Evolutionary conservation across 2,113 vertebrate genomes (phyloP), one percentile per base, ranked within the genome.

Genomic region (Cyanoramphus novaezelandiae): DNA sequence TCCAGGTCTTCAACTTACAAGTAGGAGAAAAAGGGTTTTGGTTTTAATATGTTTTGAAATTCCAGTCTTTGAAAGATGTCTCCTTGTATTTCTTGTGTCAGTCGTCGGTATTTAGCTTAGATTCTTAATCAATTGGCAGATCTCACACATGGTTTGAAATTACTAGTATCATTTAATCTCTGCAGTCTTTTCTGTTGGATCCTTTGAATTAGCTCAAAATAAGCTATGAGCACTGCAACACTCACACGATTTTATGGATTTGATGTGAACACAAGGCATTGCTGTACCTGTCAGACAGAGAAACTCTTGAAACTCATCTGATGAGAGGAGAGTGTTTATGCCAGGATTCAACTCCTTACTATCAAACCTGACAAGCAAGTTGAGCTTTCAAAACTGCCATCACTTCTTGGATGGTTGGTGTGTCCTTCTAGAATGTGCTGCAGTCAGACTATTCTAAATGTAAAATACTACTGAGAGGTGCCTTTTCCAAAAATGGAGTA

Each of bases 121-220:
- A 19, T 41, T 75, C 88, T 79, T 46, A 75, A 78, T 71, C 69
- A 65, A 5, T 43, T 78, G 27, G 19, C 52, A 53, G 49, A 49
- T 89, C 62, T 76, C 62, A 35, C 31, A 44, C 39, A 17, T 65
- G 33, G 7, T 47, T 83, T 64, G 47, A 78, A 93, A 75, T 4
- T 4, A 62, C 23, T 41, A 50, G 19, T 18, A 11, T 17, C 55
- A 52, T 75, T 93, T 93, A 5, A 68, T 79, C 62, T 91, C 62
- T 55, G 52, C 29, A 81, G 29, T 47, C 18, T 78, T 68, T 96
- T 88, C 44, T 88, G 18, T 80, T 64, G 18, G 7, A 16, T 90
- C 19, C 57, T 93, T 72, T 92, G 57, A 81, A 79, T 91, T 86
- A 82, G 15, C 52, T 71, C 47, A 57, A 63, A 86, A 78, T 41